Percentiles rank a stretch among this genome's conserved stretches.
Conservation (phyloP, 2,113 vertebrate genomes). For the Gymnocephalus cernua region DNA sequence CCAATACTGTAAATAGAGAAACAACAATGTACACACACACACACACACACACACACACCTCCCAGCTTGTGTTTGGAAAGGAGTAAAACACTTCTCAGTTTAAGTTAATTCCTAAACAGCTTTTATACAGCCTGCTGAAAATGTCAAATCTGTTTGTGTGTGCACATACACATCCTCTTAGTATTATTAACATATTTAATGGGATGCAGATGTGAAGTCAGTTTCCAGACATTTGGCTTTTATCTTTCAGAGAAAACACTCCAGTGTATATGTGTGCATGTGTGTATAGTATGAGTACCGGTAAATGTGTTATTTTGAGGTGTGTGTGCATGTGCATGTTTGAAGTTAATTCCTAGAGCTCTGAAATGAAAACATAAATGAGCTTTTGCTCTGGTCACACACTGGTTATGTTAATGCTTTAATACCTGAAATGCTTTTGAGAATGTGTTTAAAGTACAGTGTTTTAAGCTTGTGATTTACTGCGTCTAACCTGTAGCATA, state of each 20-base stretch:
- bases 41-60: neutral
- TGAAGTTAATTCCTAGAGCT: slow-evolving; percentile 17
- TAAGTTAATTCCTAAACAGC: slow-evolving; percentile 45
- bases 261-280: slow-evolving; percentile 1
- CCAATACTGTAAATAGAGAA: slow-evolving; percentile 44
- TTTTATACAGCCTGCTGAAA: slow-evolving; percentile 40
- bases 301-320: slow-evolving; percentile 11
- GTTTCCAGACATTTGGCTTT: slow-evolving; percentile 68
- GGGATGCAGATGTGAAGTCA: slow-evolving; percentile 72
- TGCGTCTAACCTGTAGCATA: neutral
- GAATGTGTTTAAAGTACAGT: slow-evolving; percentile 3
- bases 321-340: neutral
- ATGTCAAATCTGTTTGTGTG: slow-evolving; percentile 18
- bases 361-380: slow-evolving; percentile 13
- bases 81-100: slow-evolving; percentile 31
- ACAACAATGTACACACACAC: slow-evolving; percentile 40
- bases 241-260: slow-evolving; percentile 57
- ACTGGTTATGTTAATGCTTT: neutral
- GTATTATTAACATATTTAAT: slow-evolving; percentile 71
- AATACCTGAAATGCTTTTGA: slow-evolving; percentile 20
- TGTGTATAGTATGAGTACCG: slow-evolving; percentile 1
- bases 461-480: slow-evolving; percentile 20
- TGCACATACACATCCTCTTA: slow-evolving; percentile 7
- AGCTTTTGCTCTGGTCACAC: slow-evolving; percentile 9
- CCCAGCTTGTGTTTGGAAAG: slow-evolving; percentile 31